Conservation (phyloP, 1,140 invertebrate species). For the Drosophila kanapiae region DNA sequence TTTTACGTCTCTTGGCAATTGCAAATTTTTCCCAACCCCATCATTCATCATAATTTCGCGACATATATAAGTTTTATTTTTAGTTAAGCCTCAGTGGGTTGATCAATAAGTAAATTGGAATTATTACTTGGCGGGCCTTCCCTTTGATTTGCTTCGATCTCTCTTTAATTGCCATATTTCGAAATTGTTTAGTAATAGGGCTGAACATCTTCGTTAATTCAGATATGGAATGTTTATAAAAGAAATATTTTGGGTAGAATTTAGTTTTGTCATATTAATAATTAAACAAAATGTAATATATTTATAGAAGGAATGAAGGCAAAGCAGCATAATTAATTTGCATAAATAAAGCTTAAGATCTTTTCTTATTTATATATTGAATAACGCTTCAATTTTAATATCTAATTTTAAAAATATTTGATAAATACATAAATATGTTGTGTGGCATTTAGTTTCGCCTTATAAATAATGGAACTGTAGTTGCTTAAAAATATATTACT, state of each 20-base stretch:
- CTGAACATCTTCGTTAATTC: not conserved
- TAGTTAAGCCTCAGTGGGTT: constrained; percentile 23
- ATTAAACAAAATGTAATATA: too few species aligned
- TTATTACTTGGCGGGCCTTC: constrained; percentile 6
- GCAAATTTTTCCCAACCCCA: constrained; percentile 45
- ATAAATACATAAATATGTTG: too few species aligned
- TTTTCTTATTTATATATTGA: too few species aligned
- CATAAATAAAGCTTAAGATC: too few species aligned
- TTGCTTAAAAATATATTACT: too few species aligned
- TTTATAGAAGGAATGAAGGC: too few species aligned
- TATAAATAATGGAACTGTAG: too few species aligned
- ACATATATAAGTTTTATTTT: constrained; percentile 21
- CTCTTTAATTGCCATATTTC: constrained; percentile 3
- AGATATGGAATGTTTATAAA: not conserved
- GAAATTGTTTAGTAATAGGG: not conserved
- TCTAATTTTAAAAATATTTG: too few species aligned
- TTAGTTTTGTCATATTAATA: too few species aligned
- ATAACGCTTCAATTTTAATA: too few species aligned
- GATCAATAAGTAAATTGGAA: constrained; percentile 36
- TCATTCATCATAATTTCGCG: constrained; percentile 48
- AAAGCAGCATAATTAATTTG: too few species aligned
- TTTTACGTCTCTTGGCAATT: constrained; percentile 47
- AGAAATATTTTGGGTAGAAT: not conserved
- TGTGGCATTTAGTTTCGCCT: too few species aligned
- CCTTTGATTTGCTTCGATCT: constrained; percentile 7